A percentile compares a stretch with the other conserved stretches of the same genome.
phyloP scores from a whole-genome alignment of 2,113 vertebrate genomes.

The Psittacus erithacus region DNA sequence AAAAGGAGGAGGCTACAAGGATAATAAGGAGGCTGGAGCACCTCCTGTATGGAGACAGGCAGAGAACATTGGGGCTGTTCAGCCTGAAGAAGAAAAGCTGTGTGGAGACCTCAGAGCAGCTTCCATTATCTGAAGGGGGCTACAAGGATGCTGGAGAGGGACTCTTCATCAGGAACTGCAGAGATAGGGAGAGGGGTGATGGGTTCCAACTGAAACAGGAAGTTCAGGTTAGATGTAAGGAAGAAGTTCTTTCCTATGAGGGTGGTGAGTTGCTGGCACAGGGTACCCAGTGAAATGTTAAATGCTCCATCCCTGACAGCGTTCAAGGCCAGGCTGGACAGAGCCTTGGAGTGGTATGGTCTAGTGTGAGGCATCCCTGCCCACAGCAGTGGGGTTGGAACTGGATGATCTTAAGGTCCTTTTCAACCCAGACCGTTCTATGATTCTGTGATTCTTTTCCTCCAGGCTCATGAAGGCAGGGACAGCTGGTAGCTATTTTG shows the following conservation, averaged over 20 bases:
- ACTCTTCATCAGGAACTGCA: neutral
- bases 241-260: neutral
- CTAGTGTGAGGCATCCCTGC: neutral
- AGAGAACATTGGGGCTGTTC: neutral
- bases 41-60: rapidly evolving
- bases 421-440: neutral
- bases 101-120: neutral
- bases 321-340: neutral
- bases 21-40: neutral
- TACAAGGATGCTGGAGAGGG: neutral
- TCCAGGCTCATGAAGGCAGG: neutral
- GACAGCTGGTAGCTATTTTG: neutral
- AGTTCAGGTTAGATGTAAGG: neutral
- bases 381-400: neutral
- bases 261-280: neutral
- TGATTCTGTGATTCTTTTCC: neutral
- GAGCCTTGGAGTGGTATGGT: neutral
- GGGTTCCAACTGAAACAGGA: neutral
- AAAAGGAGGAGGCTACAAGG: neutral
- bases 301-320: neutral
- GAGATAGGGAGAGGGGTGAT: neutral
- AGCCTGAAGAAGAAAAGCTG: neutral
- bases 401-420: neutral
- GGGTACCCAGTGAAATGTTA: neutral
- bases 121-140: neutral